Evolutionary conservation across 2,797 vertebrate species (phyloP).

Genomic region (Sciurus carolinensis): DNA sequence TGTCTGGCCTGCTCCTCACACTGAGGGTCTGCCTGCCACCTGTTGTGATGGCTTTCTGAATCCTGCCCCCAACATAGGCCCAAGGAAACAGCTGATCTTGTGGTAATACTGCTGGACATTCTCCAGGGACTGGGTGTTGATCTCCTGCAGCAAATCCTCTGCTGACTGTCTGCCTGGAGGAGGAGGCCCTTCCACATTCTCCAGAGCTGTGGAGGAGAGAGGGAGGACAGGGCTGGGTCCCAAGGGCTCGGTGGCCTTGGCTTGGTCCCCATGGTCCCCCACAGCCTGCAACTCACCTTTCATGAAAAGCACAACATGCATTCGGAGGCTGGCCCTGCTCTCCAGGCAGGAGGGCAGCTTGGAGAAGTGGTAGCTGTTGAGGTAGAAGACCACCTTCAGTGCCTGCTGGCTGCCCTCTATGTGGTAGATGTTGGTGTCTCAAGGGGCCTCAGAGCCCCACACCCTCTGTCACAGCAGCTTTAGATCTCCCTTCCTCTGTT

Average conservation of each 20-base stretch:
- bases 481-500: not conserved
- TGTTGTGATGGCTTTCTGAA: rapidly evolving
- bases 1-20: rapidly evolving
- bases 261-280: rapidly evolving
- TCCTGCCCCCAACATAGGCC: not conserved
- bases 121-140: conserved; percentile 96
- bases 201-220: conserved; percentile 91
- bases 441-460: rapidly evolving
- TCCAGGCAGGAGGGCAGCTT: conserved; percentile 97
- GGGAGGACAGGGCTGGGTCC: not conserved
- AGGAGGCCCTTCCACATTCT: conserved; percentile 92
- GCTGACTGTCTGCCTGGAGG: conserved; percentile 84
- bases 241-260: rapidly evolving
- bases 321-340: conserved; percentile 95
- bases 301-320: conserved; percentile 96
- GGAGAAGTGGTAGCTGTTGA: conserved; percentile 97
- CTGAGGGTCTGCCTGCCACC: rapidly evolving
- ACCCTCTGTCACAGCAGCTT: too few species aligned
- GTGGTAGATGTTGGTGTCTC: conserved; percentile 96
- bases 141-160: conserved; percentile 96
- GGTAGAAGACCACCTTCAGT: conserved; percentile 95
- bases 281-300: conserved; percentile 89
- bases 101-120: conserved; percentile 98
- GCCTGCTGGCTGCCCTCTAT: conserved; percentile 97
- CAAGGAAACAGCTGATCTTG: conserved; percentile 94